Percentiles rank a stretch among this genome's conserved stretches.
Conservation (phyloP, 2,797 vertebrate species). For the Sparus aurata region DNA sequence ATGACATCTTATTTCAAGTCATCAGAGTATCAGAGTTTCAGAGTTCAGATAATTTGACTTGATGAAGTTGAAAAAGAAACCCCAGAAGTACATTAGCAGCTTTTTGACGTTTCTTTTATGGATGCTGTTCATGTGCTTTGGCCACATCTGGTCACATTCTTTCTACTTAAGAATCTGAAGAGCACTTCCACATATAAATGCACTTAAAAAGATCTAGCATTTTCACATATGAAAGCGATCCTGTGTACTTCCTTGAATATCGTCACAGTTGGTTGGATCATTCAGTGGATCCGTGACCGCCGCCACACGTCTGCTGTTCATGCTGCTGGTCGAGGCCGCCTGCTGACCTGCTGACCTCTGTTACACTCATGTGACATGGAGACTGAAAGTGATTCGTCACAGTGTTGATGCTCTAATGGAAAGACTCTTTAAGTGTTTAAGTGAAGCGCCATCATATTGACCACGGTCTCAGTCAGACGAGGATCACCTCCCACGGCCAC, state of each 20-base stretch:
- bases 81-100: not conserved
- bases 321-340: not conserved
- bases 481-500: not conserved
- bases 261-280: not conserved
- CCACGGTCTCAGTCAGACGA: not conserved
- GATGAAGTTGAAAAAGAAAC: not conserved
- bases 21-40: too few species aligned
- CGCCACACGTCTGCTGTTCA: slow-evolving; percentile 24
- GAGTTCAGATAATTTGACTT: not conserved
- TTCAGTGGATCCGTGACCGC: slow-evolving; percentile 16
- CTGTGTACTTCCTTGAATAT: slow-evolving; percentile 3
- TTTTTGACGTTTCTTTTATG: not conserved
- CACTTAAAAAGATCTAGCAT: not conserved
- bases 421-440: slow-evolving; percentile 19
- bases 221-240: slow-evolving; percentile 24
- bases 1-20: not conserved
- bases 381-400: slow-evolving; percentile 27
- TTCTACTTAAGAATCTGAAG: not conserved
- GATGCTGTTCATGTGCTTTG: not conserved
- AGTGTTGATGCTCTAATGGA: slow-evolving; percentile 2
- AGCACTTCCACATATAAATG: not conserved
- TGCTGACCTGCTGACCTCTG: slow-evolving; percentile 22
- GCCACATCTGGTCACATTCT: slow-evolving; percentile 12
- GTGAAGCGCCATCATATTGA: not conserved
- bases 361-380: slow-evolving; percentile 44